phyloP scores from a whole-genome alignment of 2,797 vertebrate genomes.

The Gephyroberyx darwinii region DNA sequence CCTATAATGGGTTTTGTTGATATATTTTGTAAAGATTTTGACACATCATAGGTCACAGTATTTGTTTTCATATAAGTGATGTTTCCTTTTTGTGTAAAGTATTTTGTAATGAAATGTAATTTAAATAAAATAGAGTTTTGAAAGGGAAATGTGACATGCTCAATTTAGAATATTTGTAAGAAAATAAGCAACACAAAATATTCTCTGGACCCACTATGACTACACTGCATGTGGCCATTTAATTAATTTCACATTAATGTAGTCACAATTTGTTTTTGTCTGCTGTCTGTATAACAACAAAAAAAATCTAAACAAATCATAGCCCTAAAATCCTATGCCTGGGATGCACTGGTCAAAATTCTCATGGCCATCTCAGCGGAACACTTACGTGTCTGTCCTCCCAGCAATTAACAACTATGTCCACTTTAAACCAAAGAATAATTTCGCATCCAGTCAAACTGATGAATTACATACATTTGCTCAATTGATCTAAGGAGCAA shows the following conservation, averaged over 20 bases:
- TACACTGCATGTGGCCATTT: neutral
- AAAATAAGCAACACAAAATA: slow-evolving; percentile 16
- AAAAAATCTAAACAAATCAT: neutral
- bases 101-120: slow-evolving; percentile 68
- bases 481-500: neutral
- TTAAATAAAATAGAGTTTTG: slow-evolving; percentile 67
- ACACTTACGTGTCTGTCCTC: neutral
- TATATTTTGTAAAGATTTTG: slow-evolving; percentile 55
- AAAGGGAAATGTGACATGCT: slow-evolving; percentile 7
- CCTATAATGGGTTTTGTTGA: slow-evolving; percentile 37
- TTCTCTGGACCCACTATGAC: neutral
- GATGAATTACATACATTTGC: slow-evolving; percentile 4
- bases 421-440: too few species aligned
- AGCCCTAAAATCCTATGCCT: neutral
- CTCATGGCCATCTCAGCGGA: slow-evolving; percentile 3
- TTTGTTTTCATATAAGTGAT: slow-evolving; percentile 53
- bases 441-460: neutral
- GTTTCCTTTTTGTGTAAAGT: slow-evolving; percentile 50
- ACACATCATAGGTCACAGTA: slow-evolving; percentile 30
- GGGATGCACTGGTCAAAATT: neutral
- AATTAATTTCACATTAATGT: neutral
- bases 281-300: too few species aligned
- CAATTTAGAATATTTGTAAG: slow-evolving; percentile 2
- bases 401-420: too few species aligned
- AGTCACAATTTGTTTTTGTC: neutral